A percentile compares a stretch with the other conserved stretches of the same genome.
phyloP scores from a whole-genome alignment of 1,140 invertebrate genomes.

The Elysia chlorotica region DNA sequence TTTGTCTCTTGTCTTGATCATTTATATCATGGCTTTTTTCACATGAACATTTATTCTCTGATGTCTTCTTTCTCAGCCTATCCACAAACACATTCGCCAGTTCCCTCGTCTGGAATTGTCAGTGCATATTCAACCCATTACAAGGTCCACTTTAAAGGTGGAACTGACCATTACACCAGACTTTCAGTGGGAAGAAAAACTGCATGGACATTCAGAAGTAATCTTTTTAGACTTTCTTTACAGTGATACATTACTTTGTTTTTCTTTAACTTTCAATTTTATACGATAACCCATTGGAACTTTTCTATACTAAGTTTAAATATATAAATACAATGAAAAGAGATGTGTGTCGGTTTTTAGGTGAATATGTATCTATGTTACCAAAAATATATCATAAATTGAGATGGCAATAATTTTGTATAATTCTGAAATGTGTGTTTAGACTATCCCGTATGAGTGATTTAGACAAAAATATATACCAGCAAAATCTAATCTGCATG shows the following conservation, averaged over 20 bases:
- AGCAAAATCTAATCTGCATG: neutral
- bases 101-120: constrained; percentile 94
- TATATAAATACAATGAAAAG: no score
- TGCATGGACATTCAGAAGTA: constrained; percentile 86
- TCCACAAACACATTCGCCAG: constrained; percentile 97
- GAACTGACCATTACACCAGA: constrained; percentile 98
- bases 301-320: no score
- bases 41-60: neutral
- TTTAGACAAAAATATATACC: neutral
- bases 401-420: no score
- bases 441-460: no score
- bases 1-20: no score
- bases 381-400: no score
- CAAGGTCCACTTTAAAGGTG: constrained; percentile 89
- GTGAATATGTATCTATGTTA: no score
- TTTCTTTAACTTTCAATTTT: no score
- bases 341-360: neutral
- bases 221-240: constrained; percentile 9
- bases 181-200: constrained; percentile 98
- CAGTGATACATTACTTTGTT: no score
- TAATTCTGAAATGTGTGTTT: no score
- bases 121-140: constrained; percentile 97
- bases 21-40: no score
- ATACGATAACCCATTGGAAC: no score
- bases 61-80: constrained; percentile 65